A percentile compares a stretch with the other conserved stretches of the same genome.
phyloP scores from a whole-genome alignment of 2,797 vertebrate species.

The Caiman crocodilus region DNA sequence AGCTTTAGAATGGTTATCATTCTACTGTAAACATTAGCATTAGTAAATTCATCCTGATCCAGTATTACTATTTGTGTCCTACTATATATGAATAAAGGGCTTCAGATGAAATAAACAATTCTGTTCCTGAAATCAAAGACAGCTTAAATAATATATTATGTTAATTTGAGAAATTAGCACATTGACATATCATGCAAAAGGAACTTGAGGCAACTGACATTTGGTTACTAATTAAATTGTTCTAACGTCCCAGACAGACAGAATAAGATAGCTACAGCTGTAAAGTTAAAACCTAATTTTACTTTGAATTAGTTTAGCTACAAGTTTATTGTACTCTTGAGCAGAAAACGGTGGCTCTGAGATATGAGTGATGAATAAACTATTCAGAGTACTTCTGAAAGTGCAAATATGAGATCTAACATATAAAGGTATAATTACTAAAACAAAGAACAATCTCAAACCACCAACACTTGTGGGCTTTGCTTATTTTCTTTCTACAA shows the following conservation, averaged over 20 bases:
- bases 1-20: conserved; percentile 79
- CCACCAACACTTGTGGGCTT: conserved; percentile 81
- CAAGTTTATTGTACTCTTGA: conserved; percentile 62
- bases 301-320: conserved; percentile 73
- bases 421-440: conserved; percentile 84
- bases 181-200: conserved; percentile 65
- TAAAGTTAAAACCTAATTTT: conserved; percentile 72
- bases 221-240: conserved; percentile 62
- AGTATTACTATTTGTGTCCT: conserved; percentile 66
- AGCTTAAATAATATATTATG: conserved; percentile 74
- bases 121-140: conserved; percentile 72
- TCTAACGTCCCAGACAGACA: conserved; percentile 46
- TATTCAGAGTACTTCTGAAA: conserved; percentile 76
- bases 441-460: conserved; percentile 85
- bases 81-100: conserved; percentile 60
- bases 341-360: conserved; percentile 63
- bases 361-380: conserved; percentile 63
- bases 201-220: conserved; percentile 51
- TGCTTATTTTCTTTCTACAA: conserved; percentile 85
- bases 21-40: conserved; percentile 78
- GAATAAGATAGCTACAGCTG: neutral
- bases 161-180: conserved; percentile 64
- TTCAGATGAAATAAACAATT: conserved; percentile 67
- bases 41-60: conserved; percentile 74
- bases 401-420: conserved; percentile 80